Conservation (phyloP, 2,888 invertebrate species). For the Drosophila siamana region DNA sequence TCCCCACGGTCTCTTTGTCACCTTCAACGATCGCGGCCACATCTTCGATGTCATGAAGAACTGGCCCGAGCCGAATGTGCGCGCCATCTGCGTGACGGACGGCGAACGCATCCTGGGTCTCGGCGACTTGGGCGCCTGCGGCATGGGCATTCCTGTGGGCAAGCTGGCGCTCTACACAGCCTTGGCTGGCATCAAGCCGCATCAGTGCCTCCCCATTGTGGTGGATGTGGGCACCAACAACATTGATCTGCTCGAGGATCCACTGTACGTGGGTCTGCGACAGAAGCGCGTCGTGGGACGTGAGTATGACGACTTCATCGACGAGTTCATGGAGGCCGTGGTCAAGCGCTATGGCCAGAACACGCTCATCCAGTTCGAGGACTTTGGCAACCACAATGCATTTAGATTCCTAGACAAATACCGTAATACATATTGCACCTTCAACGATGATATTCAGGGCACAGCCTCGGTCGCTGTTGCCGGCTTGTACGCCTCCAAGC, state of each 20-base stretch:
- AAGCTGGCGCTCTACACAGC: slow-evolving; percentile 98
- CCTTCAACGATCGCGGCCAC: slow-evolving; percentile 97
- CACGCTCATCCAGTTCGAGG: slow-evolving; percentile 96
- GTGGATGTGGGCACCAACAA: slow-evolving; percentile 98
- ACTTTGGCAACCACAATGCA: slow-evolving; percentile 99
- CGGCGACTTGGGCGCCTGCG: slow-evolving; percentile 98
- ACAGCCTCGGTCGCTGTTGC: slow-evolving; percentile 98
- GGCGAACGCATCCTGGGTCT: slow-evolving; percentile 98
- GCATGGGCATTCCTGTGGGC: slow-evolving; percentile 99
- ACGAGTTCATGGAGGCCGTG: slow-evolving; percentile 98
- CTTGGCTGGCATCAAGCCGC: slow-evolving; percentile 97
- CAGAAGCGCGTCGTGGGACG: slow-evolving; percentile 93
- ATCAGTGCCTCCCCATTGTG: slow-evolving; percentile 96
- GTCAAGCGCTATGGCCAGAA: slow-evolving; percentile 95
- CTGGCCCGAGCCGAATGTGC: slow-evolving; percentile 92
- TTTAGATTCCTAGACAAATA: slow-evolving; percentile 96
- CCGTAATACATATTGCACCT: slow-evolving; percentile 96
- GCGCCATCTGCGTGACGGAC: slow-evolving; percentile 97
- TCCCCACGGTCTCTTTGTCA: slow-evolving; percentile 97
- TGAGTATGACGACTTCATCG: slow-evolving; percentile 96
- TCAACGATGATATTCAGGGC: slow-evolving; percentile 99
- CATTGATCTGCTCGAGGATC: slow-evolving; percentile 94
- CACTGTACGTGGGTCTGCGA: slow-evolving; percentile 96
- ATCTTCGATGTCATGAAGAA: slow-evolving; percentile 91
- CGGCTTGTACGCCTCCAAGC: slow-evolving; percentile 88